Conservation (phyloP, 2,888 invertebrate species). For the Tiliacea aurago region DNA sequence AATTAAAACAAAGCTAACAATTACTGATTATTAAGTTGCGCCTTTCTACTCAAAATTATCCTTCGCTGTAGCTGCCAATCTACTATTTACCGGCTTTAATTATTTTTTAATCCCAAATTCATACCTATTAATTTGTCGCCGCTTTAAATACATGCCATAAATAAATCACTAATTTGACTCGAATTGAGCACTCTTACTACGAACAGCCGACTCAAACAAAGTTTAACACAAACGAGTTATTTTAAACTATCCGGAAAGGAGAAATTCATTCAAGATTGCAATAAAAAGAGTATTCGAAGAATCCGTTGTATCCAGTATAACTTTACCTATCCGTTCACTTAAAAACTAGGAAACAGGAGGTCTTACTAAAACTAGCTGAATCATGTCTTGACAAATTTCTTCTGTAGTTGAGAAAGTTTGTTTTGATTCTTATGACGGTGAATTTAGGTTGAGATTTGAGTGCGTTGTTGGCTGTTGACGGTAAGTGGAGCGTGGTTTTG, state of each 20-base stretch:
- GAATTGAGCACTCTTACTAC: conserved; percentile 9
- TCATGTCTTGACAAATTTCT: conserved; percentile 34
- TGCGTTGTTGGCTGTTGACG: conserved; percentile 13
- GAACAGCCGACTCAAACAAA: conserved; percentile 17
- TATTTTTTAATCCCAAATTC: too few relatives aligned
- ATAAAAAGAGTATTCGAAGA: conserved; percentile 70
- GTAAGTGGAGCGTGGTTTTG: conserved; percentile 62
- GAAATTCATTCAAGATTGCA: conserved; percentile 65
- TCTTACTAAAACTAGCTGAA: conserved; percentile 62
- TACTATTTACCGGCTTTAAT: too few relatives aligned
- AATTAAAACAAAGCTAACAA: too few relatives aligned
- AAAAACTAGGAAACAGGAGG: conserved; percentile 19
- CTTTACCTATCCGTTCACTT: conserved; percentile 49
- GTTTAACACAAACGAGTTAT: conserved; percentile 36
- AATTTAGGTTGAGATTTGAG: conserved; percentile 65
- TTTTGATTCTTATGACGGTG: conserved; percentile 20
- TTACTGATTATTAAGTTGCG: too few relatives aligned
- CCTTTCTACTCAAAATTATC: too few relatives aligned
- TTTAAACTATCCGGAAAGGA: conserved; percentile 49
- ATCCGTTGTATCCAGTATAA: conserved; percentile 61
- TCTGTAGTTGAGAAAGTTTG: conserved; percentile 9
- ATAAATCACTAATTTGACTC: not conserved
- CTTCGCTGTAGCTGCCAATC: too few relatives aligned
- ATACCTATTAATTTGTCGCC: too few relatives aligned
- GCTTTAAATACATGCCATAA: too few relatives aligned